Percentiles rank a stretch among this genome's conserved stretches.
These are phyloP conservation scores for Platypus cylindrus DNA, from an alignment of 2,888 invertebrate genomes.

Conservation along the genomic window DNA sequence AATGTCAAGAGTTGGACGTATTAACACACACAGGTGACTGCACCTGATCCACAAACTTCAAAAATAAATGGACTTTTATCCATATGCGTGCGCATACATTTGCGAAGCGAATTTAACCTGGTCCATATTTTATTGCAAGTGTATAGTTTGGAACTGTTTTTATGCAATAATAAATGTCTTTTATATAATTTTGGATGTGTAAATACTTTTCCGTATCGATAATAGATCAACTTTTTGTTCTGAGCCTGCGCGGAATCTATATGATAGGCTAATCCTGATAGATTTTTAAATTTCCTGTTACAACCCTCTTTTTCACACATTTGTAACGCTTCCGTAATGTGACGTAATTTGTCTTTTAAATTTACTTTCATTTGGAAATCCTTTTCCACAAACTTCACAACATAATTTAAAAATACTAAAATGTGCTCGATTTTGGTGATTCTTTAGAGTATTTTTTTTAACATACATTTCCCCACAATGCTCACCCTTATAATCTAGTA, in stretches of 20 bases:
- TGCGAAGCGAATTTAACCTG: not conserved
- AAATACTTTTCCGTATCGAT: conserved; percentile 28
- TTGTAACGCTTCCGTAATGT: no score
- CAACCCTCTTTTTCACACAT: not conserved
- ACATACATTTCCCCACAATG: conserved; percentile 3
- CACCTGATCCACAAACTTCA: no score
- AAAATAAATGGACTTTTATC: conserved; percentile 6
- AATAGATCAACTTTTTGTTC: not conserved
- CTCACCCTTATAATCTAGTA: conserved; percentile 5
- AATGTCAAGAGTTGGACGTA: no score
- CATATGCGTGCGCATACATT: not conserved
- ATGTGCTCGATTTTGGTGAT: no score
- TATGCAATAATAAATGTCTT: not conserved
- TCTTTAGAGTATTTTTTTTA: not conserved
- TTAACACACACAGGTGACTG: no score
- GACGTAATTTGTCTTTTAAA: no score
- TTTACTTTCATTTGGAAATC: no score
- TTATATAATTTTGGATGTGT: not conserved
- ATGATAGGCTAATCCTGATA: not conserved
- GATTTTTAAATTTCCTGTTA: not conserved
- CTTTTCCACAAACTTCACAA: no score
- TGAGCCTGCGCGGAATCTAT: conserved; percentile 5
- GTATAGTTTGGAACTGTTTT: not conserved
- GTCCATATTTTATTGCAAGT: not conserved
- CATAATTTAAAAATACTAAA: no score